Evolutionary conservation across 2,797 vertebrate genomes (phyloP).

Genomic region (Lateolabrax maculatus): DNA sequence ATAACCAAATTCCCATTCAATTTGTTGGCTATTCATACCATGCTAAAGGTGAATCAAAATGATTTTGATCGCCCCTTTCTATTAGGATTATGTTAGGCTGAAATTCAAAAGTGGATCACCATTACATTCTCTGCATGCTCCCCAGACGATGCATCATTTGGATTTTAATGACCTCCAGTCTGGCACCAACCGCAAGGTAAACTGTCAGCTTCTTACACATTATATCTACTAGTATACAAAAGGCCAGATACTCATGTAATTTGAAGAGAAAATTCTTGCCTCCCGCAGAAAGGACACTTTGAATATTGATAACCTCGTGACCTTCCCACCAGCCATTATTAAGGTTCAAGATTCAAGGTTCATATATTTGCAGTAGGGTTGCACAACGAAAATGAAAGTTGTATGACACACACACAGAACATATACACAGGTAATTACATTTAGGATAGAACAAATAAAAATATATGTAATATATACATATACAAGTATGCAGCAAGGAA

Average conservation of each 20-base stretch:
- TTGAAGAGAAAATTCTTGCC: slow-evolving; percentile 17
- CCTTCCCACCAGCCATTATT: slow-evolving; percentile 26
- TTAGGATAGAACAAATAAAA: too few relatives aligned
- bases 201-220: slow-evolving; percentile 10
- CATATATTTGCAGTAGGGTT: too few relatives aligned
- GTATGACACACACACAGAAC: too few relatives aligned
- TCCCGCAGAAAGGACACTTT: slow-evolving; percentile 5
- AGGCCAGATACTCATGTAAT: slow-evolving; percentile 7
- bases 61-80: background rate
- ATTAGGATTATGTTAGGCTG: background rate
- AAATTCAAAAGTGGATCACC: slow-evolving; percentile 7
- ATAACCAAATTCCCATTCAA: background rate
- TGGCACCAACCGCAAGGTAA: background rate
- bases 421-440: too few relatives aligned
- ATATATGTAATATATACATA: too few relatives aligned
- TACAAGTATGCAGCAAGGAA: too few relatives aligned
- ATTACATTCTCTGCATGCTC: background rate
- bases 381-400: too few relatives aligned
- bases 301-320: slow-evolving; percentile 29
- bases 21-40: background rate
- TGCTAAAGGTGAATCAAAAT: background rate
- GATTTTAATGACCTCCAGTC: slow-evolving; percentile 10
- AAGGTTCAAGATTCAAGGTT: too few relatives aligned
- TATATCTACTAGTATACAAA: background rate
- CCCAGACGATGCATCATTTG: slow-evolving; percentile 5